Evolutionary conservation across 2,888 invertebrate species (phyloP).

Genomic region (Nemotelus pantherinus): DNA sequence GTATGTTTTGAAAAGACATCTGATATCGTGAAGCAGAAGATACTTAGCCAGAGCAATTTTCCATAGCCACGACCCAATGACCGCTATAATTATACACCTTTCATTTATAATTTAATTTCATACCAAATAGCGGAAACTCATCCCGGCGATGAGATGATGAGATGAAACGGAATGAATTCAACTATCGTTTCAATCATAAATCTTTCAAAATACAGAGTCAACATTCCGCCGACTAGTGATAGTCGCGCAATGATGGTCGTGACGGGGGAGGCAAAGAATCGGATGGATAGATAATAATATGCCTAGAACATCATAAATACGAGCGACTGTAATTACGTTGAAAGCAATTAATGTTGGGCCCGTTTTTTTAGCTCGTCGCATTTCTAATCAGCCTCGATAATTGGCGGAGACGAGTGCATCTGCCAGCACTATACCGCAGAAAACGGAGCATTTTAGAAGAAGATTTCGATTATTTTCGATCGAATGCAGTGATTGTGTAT

Average conservation of each 20-base stretch:
- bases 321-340: conserved; percentile 25
- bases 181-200: background rate
- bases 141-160: background rate
- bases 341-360: conserved; percentile 20
- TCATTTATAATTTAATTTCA: conserved; percentile 37
- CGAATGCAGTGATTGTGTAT: too few species aligned
- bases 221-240: background rate
- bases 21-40: too few species aligned
- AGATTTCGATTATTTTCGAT: too few species aligned
- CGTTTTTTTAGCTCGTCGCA: conserved; percentile 3
- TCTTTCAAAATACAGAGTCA: conserved; percentile 20
- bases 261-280: too few species aligned
- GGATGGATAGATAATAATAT: too few species aligned
- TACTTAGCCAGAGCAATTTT: background rate
- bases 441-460: background rate
- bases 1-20: background rate
- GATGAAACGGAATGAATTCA: background rate
- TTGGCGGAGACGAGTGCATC: background rate
- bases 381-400: conserved; percentile 29
- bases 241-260: too few species aligned
- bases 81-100: conserved; percentile 41
- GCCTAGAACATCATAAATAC: conserved; percentile 23
- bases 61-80: conserved; percentile 26
- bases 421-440: background rate
- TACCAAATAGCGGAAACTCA: conserved; percentile 38